Conservation (phyloP, 2,797 vertebrate genomes). For the Acipenser ruthenus region DNA sequence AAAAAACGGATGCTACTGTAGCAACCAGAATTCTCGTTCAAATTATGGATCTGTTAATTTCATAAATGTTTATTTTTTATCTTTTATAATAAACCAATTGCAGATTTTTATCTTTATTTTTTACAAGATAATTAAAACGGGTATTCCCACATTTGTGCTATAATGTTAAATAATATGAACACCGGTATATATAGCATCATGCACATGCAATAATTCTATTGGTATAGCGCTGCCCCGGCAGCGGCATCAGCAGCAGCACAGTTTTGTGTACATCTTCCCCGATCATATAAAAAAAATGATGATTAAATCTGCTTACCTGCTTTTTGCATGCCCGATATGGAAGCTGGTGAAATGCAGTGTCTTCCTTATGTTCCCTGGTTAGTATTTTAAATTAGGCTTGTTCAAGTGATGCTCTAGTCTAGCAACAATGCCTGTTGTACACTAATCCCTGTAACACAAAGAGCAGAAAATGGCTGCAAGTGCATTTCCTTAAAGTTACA, state of each 20-base stretch:
- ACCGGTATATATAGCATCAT: constrained; percentile 9
- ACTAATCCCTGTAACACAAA: constrained; percentile 79
- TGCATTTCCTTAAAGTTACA: constrained; percentile 74
- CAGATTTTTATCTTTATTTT: too few species aligned
- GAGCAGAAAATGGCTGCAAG: constrained; percentile 92
- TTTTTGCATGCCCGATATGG: constrained; percentile 59
- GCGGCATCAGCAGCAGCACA: constrained; percentile 31
- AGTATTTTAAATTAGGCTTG: constrained; percentile 15
- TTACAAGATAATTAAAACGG: too few species aligned
- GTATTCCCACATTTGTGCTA: too few species aligned
- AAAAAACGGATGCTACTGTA: too few species aligned
- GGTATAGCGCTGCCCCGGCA: constrained; percentile 43
- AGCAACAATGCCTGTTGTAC: constrained; percentile 41
- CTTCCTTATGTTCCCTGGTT: constrained; percentile 29
- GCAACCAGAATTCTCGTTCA: too few species aligned
- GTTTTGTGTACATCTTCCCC: constrained; percentile 34
- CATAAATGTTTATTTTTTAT: too few species aligned
- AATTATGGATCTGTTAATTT: too few species aligned
- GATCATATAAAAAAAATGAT: constrained; percentile 5
- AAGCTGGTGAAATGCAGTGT: constrained; percentile 33
- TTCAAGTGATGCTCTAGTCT: constrained; percentile 58
- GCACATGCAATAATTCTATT: constrained; percentile 15
- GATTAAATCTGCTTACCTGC: constrained; percentile 41
- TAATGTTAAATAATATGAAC: too few species aligned
- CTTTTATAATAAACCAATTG: too few species aligned